phyloP scores from a whole-genome alignment of 2,888 invertebrate genomes.

The Diadegma fenestrale region DNA sequence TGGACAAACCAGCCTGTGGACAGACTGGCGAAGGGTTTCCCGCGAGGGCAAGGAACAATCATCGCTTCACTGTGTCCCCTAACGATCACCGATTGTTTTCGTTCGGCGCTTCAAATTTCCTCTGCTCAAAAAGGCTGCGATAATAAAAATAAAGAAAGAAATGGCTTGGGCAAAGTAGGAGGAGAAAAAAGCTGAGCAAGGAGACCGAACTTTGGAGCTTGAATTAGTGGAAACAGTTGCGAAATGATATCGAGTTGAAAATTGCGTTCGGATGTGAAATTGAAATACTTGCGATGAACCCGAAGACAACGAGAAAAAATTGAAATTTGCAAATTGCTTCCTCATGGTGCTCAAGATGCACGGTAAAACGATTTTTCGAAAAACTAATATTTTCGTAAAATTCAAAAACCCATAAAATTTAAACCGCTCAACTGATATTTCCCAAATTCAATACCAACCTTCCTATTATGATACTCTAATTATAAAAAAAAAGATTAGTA shows the following conservation, averaged over 20 bases:
- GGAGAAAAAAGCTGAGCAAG: slow-evolving; percentile 7
- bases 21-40: slow-evolving; percentile 34
- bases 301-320: too few relatives aligned
- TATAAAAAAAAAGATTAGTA: too few relatives aligned
- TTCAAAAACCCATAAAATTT: too few relatives aligned
- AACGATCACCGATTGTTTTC: slow-evolving; percentile 71
- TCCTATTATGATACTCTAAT: too few relatives aligned
- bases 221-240: not conserved
- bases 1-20: slow-evolving; percentile 23
- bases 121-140: not conserved
- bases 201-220: not conserved
- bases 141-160: not conserved
- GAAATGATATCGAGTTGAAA: slow-evolving; percentile 22
- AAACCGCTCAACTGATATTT: too few relatives aligned
- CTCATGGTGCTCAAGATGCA: too few relatives aligned
- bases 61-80: slow-evolving; percentile 57
- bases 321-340: too few relatives aligned
- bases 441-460: too few relatives aligned
- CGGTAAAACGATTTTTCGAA: too few relatives aligned
- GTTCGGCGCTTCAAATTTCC: slow-evolving; percentile 44
- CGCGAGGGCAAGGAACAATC: slow-evolving; percentile 51
- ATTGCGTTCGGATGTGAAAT: not conserved
- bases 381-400: too few relatives aligned
- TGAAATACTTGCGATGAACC: not conserved
- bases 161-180: not conserved